phyloP scores from a whole-genome alignment of 1,140 invertebrate species.

The Archegozetes longisetosus region DNA sequence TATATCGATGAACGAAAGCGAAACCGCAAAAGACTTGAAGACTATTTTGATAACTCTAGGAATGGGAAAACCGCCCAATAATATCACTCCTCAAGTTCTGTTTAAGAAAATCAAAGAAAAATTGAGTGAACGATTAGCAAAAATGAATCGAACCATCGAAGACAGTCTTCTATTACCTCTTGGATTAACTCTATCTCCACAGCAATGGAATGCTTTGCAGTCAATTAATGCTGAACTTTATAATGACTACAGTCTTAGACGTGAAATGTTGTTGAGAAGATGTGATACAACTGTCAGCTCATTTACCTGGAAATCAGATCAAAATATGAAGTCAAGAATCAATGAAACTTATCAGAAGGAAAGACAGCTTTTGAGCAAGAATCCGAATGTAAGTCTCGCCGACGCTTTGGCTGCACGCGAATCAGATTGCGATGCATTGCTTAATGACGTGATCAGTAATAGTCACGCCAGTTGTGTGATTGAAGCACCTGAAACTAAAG shows the following conservation, averaged over 20 bases:
- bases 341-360: constrained; percentile 1
- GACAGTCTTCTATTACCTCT: constrained; percentile 10
- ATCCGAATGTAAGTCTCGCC: constrained; percentile 6
- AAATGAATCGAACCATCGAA: constrained; percentile 1
- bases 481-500: constrained; percentile 8
- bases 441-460: constrained; percentile 14
- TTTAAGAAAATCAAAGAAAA: constrained; percentile 13
- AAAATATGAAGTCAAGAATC: not conserved
- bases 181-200: not conserved
- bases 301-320: constrained; percentile 35
- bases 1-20: constrained; percentile 5
- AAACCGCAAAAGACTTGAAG: constrained; percentile 12
- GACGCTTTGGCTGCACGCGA: constrained; percentile 10
- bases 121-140: not conserved
- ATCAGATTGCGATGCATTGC: constrained; percentile 11
- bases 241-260: constrained; percentile 56
- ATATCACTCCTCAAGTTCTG: not conserved
- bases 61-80: constrained; percentile 8
- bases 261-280: constrained; percentile 73
- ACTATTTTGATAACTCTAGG: not conserved
- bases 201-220: constrained; percentile 13
- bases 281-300: constrained; percentile 87
- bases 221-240: not conserved
- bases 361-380: not conserved
- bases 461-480: constrained; percentile 13